Base-by-base conservation (phyloP, 2,888 invertebrate genomes). In the Sussaba pulchella region DNA sequence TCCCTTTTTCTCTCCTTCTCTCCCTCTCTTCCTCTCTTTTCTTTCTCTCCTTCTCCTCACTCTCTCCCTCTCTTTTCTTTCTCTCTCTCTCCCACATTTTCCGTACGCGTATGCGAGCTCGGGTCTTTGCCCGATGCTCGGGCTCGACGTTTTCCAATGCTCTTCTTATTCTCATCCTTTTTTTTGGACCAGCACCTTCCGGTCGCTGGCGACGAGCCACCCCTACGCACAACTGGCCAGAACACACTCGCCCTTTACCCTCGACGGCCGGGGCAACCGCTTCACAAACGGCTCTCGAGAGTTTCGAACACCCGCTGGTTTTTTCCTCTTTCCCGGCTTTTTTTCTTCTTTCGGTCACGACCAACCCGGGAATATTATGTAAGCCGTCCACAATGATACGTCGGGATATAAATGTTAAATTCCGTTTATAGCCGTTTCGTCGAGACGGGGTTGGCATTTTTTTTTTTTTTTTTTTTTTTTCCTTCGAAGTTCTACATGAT, bases 301-400 rank as follows among this genome's bases (percentile, higher is more conserved):
- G 54, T 43, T 26, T 50, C 43, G 64, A 70, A 72, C 59, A 59
- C 72, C 73, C 64, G 50, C 64, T 54, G 70, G 54, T 79, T 71
- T 59, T 59, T 71, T 74, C 31, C 50, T 61, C 31, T 43, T 14
- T 31, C 67, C 26, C 19, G 24, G 39, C 31, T 63, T 57, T 39
- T 12, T 39, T 26, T 50, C 39, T 52, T 72, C 50, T 36, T 52
- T 39, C 36, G 24, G 39, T 36, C 47, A 50, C 43, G 36, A 31
- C 41, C 31, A 61, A 72, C 79, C 76, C 78, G 69, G 71, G 59
- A 79, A 83, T 82, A 84, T 84, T 84, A 86, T 83, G 84, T 78
- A 87, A 85, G 84, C 85, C 82, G 74, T 78, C 67, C 39, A 36
- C 36, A 43, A 61, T 36, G 47, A 61, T 61, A 17, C 36, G 36